Percentiles rank a stretch among this genome's conserved stretches.
phyloP scores from a whole-genome alignment of 2,797 vertebrate genomes.

The Pristis pectinata region DNA sequence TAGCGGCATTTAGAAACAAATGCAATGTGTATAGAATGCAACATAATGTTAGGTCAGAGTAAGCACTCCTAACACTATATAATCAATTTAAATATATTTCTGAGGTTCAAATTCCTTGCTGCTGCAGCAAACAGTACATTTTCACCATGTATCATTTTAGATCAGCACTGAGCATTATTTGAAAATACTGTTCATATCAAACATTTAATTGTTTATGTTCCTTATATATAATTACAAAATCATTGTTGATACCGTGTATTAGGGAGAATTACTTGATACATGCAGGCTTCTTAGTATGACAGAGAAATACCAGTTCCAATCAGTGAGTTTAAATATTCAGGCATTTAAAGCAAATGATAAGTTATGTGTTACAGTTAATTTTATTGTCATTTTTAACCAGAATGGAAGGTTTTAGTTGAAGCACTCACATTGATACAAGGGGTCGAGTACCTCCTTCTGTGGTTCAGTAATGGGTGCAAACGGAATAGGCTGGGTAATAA shows the following conservation, averaged over 20 bases:
- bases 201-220: background rate
- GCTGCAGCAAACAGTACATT: background rate
- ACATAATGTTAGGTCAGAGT: background rate
- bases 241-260: background rate
- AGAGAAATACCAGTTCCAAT: background rate
- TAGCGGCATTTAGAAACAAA: background rate
- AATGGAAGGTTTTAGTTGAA: background rate
- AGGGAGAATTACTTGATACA: background rate
- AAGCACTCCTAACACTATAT: background rate
- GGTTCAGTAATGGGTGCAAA: background rate
- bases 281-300: background rate
- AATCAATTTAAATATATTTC: background rate
- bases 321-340: background rate
- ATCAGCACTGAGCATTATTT: background rate
- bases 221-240: background rate
- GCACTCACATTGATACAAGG: background rate
- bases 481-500: background rate
- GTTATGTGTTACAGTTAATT: background rate
- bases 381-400: background rate
- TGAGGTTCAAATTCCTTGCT: background rate
- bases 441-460: background rate
- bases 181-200: background rate
- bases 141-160: background rate
- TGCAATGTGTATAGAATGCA: background rate
- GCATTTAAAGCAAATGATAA: background rate